These are phyloP conservation scores for Parazoanthus darwini DNA, from an alignment of 92 coral and sea anemone species.

Conservation along the genomic window DNA sequence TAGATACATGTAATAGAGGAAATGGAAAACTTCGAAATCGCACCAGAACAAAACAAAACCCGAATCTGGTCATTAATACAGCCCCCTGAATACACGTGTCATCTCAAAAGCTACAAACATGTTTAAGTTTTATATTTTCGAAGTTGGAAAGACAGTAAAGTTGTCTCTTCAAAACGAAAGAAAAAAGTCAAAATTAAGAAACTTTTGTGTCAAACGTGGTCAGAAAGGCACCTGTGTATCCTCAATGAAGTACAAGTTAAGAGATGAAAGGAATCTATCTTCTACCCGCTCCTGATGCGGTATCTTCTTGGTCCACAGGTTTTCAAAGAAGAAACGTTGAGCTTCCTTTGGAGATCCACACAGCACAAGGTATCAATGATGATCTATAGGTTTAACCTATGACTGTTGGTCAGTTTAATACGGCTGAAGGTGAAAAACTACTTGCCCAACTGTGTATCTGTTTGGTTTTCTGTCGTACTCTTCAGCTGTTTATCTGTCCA, in stretches of 20 bases:
- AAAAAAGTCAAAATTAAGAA: not conserved
- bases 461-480: not conserved
- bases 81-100: too few relatives aligned
- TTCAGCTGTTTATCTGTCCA: not conserved
- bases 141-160: too few relatives aligned
- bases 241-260: not conserved
- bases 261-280: not conserved
- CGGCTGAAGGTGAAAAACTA: not conserved
- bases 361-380: slow-evolving; percentile 70
- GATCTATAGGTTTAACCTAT: not conserved
- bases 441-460: not conserved
- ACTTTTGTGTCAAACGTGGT: not conserved
- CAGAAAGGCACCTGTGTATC: too few relatives aligned
- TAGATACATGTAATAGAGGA: too few relatives aligned
- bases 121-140: too few relatives aligned
- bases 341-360: slow-evolving; percentile 73
- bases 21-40: too few relatives aligned
- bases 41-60: too few relatives aligned
- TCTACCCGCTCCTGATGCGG: not conserved
- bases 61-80: too few relatives aligned
- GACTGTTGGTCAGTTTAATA: not conserved
- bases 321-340: slow-evolving; percentile 71
- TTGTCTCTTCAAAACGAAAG: too few relatives aligned
- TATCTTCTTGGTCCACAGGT: slow-evolving; percentile 44
- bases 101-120: too few relatives aligned